Percentiles rank a stretch among this genome's conserved stretches.
phyloP scores from a whole-genome alignment of 2,113 vertebrate species.

The Leptocoma aspasia region DNA sequence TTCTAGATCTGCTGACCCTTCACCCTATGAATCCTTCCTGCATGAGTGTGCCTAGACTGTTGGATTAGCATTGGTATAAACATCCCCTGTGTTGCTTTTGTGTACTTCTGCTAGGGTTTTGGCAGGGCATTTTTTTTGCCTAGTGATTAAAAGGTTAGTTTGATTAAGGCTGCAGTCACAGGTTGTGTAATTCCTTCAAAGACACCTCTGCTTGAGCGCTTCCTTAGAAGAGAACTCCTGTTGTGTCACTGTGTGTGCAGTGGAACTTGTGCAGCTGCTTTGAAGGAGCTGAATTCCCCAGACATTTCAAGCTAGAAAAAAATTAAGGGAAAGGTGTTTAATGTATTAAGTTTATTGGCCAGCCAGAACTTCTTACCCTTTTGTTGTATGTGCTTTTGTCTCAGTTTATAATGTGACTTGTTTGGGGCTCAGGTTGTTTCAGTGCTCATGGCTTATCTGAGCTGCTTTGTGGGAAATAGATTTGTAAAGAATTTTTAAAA shows the following conservation, averaged over 20 bases:
- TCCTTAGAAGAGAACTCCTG: slow-evolving; percentile 60
- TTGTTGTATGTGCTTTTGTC: neutral
- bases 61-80: slow-evolving; percentile 54
- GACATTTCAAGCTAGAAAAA: slow-evolving; percentile 38
- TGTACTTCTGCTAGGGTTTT: neutral
- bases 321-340: slow-evolving; percentile 42
- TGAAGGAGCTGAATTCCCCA: slow-evolving; percentile 44
- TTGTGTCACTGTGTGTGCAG: neutral
- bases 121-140: neutral
- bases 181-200: slow-evolving; percentile 53
- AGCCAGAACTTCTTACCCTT: neutral
- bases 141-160: slow-evolving; percentile 42
- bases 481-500: no score
- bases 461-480: neutral
- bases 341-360: neutral
- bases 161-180: slow-evolving; percentile 22
- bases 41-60: slow-evolving; percentile 46
- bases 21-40: slow-evolving; percentile 30
- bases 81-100: slow-evolving; percentile 47
- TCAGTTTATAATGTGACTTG: neutral
- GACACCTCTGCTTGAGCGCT: slow-evolving; percentile 42
- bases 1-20: slow-evolving; percentile 10
- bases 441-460: neutral
- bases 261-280: slow-evolving; percentile 36
- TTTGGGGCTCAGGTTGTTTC: neutral